Percentiles rank a stretch among this genome's conserved stretches.
phyloP scores from a whole-genome alignment of 2,113 vertebrate species.

The Parotia lawesii region DNA sequence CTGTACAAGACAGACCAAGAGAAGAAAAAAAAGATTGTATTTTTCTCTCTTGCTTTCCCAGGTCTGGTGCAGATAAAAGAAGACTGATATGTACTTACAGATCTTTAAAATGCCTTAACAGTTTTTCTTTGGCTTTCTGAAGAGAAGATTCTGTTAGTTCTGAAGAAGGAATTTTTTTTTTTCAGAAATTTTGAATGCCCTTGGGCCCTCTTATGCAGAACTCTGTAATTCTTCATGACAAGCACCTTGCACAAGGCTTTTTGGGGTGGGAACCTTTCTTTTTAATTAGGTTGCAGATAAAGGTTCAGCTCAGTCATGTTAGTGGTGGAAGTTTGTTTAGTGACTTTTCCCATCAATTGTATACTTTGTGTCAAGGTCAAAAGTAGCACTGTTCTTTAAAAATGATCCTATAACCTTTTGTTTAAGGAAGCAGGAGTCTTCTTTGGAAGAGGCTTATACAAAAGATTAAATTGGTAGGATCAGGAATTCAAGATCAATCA shows the following conservation, averaged over 20 bases:
- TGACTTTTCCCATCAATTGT: not conserved
- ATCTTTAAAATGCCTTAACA: not conserved
- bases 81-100: not conserved
- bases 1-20: not conserved
- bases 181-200: not conserved
- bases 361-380: not conserved
- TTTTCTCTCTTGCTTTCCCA: not conserved
- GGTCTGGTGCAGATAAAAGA: not conserved
- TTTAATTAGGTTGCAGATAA: not conserved
- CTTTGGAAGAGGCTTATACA: not conserved
- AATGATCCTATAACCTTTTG: not conserved
- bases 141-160: not conserved
- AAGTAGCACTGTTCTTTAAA: not conserved
- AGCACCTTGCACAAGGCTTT: not conserved
- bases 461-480: not conserved
- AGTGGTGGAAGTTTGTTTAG: not conserved
- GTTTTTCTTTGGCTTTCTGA: not conserved
- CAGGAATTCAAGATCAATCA: not conserved
- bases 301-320: not conserved
- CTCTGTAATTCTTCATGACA: not conserved
- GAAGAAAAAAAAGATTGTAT: not conserved
- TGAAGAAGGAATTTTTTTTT: not conserved
- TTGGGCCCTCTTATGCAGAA: not conserved
- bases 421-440: slow-evolving; percentile 18
- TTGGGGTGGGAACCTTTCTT: not conserved